Evolutionary conservation across 2,797 vertebrate genomes (phyloP).

Genomic region (Ptychadena robeensis): DNA sequence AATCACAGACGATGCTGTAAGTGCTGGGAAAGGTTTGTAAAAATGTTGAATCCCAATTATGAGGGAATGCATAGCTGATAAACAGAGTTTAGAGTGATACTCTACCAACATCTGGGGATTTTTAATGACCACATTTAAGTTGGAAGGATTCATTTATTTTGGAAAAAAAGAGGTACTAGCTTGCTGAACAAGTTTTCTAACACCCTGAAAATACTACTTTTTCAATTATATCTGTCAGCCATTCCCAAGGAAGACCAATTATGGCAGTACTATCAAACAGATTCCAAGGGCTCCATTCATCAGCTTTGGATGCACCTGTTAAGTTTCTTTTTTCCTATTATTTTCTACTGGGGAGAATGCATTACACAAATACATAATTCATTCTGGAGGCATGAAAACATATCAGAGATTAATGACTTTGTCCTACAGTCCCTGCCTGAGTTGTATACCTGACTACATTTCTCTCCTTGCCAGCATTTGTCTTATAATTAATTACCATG

Average conservation of each 20-base stretch:
- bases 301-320: constrained; percentile 60
- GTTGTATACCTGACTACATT: constrained; percentile 50
- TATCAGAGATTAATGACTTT: constrained; percentile 57
- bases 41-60: background rate
- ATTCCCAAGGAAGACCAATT: constrained; percentile 56
- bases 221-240: constrained; percentile 57
- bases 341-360: constrained; percentile 47
- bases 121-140: background rate
- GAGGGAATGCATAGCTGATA: background rate
- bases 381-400: constrained; percentile 51
- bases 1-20: no score
- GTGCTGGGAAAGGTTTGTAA: background rate
- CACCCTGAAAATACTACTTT: constrained; percentile 50
- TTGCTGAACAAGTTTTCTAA: constrained; percentile 7
- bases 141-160: background rate
- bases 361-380: constrained; percentile 59
- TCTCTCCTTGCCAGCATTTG: constrained; percentile 58
- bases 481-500: constrained; percentile 62
- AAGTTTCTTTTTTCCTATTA: constrained; percentile 52
- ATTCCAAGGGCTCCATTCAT: constrained; percentile 56
- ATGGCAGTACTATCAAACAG: constrained; percentile 55
- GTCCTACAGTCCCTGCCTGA: constrained; percentile 56
- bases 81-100: background rate
- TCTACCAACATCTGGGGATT: background rate
- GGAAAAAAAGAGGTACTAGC: background rate